Evolutionary conservation across 2,888 invertebrate species (phyloP), one percentile per base, ranked within the genome.

Genomic region (Drosophila prostipennis): DNA sequence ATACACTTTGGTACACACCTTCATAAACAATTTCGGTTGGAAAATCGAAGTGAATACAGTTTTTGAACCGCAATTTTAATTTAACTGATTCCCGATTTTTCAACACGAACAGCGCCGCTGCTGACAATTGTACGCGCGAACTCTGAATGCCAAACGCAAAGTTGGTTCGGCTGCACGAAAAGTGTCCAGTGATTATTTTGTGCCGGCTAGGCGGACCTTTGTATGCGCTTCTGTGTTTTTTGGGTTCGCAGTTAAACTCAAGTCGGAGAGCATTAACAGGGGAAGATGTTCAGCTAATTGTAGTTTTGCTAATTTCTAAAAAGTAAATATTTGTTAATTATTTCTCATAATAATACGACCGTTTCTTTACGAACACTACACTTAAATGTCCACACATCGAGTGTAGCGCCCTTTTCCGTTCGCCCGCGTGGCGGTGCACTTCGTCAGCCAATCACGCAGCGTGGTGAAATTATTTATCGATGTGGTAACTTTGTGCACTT

Each of bases 121-220:
- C 68, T 76, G 68, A 71, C 86, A 80, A 72, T 74, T 82, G 81
- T 79, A 80, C 79, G 82, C 82, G 82, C 84, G 79, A 80, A 78
- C 77, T 78, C 84, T 87, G 82, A 82, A 82, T 82, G 87, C 78
- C 78, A 76, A 78, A 86, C 57, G 46, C 51, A 58, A 76, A 46
- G 69, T 77, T 46, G 57, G 61, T 74, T 69, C 60, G 64, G 61
- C 63, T 53, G 59, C 59, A 72, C 65, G 57, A 29, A 32, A 53
- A 69, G 65, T 72, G 74, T 52, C 58, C 74, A 81, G 79, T 68
- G 73, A 67, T 75, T 53, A 58, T 72, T 72, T 60, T 16, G 14
- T 19, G 6, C 1, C 29, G 54, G 68, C 71, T 42, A 58, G 26
- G 23, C n/a, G 45, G 56, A 64, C 46, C 46, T 29, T 57, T 43